These are phyloP conservation scores for Halcyon malimbica DNA, from an alignment of 2,113 vertebrate species.

Conservation along the genomic window DNA sequence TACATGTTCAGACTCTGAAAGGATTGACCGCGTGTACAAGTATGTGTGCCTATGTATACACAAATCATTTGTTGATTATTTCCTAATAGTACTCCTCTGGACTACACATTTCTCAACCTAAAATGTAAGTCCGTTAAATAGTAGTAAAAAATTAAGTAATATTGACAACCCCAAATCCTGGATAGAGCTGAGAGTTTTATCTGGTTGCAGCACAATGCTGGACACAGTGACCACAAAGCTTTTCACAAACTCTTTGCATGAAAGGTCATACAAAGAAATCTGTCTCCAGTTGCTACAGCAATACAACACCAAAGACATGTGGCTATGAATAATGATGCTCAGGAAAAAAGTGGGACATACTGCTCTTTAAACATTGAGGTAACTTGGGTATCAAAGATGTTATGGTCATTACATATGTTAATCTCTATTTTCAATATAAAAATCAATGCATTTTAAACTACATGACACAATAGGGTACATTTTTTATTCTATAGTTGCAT, in stretches of 20 bases:
- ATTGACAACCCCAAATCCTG: neutral
- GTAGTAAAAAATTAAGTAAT: neutral
- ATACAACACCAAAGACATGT: neutral
- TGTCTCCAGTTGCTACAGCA: neutral
- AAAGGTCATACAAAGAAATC: neutral
- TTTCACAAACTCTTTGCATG: neutral
- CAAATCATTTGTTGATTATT: neutral
- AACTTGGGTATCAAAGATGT: neutral
- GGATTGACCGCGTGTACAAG: conserved; percentile 22
- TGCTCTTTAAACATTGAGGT: neutral
- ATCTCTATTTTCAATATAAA: neutral
- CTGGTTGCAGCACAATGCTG: neutral
- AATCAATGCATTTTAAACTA: neutral
- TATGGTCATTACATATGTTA: fast-evolving
- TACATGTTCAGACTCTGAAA: conserved; percentile 11
- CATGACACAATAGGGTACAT: neutral
- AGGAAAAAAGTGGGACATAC: neutral
- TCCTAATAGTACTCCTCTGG: conserved; percentile 24
- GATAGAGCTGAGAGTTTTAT: neutral
- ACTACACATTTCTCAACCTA: neutral
- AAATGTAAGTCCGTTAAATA: neutral
- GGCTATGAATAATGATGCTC: neutral
- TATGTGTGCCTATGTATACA: neutral
- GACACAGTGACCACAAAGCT: neutral
- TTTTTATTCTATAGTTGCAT: neutral